A percentile compares a stretch with the other conserved stretches of the same genome.
Evolutionary conservation across 1,140 invertebrate species (phyloP).

Genomic region (Saccostrea echinata): DNA sequence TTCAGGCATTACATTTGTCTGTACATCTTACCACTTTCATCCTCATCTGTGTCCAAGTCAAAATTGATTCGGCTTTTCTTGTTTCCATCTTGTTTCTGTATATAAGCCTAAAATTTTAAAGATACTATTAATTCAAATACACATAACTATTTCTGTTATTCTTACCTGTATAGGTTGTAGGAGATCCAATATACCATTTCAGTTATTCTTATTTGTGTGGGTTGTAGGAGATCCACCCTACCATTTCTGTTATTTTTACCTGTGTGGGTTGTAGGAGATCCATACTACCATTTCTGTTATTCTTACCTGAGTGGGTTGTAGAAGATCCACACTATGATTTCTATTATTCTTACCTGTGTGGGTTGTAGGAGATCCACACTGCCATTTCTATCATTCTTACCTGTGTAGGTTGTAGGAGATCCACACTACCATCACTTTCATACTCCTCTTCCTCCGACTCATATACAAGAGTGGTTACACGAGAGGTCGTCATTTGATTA

Average conservation of each 20-base stretch:
- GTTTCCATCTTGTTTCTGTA: conserved; percentile 5
- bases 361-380: conserved; percentile 62
- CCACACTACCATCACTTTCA: conserved; percentile 71
- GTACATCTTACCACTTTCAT: conserved; percentile 8
- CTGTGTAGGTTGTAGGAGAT: conserved; percentile 73
- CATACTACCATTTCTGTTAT: no score
- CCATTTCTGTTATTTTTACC: conserved; percentile 63
- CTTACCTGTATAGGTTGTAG: no score
- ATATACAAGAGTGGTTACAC: conserved; percentile 20
- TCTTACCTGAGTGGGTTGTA: not conserved
- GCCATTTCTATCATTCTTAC: conserved; percentile 62
- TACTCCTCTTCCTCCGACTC: conserved; percentile 59
- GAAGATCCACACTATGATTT: not conserved
- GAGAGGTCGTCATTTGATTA: not conserved
- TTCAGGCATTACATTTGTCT: not conserved
- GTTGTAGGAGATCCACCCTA: not conserved
- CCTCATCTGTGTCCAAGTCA: conserved; percentile 24
- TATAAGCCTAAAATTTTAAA: not conserved
- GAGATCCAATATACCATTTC: no score
- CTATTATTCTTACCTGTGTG: conserved; percentile 20
- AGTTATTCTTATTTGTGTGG: not conserved
- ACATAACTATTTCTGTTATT: no score
- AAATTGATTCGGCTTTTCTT: conserved; percentile 26
- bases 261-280: conserved; percentile 72
- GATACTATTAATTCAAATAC: not conserved